Evolutionary conservation across 1,140 invertebrate species (phyloP).

Genomic region (Rhynchophorus ferrugineus): DNA sequence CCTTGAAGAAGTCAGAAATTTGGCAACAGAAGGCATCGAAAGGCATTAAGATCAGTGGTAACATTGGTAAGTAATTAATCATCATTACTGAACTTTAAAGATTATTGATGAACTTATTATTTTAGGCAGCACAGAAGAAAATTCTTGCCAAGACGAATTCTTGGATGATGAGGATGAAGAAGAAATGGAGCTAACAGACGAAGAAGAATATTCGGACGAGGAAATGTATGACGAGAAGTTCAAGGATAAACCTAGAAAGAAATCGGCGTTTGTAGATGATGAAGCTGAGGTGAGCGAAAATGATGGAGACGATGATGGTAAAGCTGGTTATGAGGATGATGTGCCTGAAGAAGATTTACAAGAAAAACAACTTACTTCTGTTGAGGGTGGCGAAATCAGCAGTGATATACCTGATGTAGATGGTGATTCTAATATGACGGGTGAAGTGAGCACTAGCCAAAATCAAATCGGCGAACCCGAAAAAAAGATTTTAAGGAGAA

Average conservation of each 20-base stretch:
- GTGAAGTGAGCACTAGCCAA: conserved; percentile 37
- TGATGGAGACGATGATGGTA: conserved; percentile 35
- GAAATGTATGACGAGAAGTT: conserved; percentile 29
- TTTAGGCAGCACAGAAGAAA: conserved; percentile 15
- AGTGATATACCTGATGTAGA: conserved; percentile 37
- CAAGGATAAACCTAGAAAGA: conserved; percentile 25
- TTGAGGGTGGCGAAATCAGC: conserved; percentile 32
- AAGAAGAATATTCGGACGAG: conserved; percentile 35
- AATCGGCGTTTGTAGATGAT: conserved; percentile 31
- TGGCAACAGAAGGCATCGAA: conserved; percentile 52
- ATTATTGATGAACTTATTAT: too few relatives aligned
- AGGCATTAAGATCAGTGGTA: too few relatives aligned
- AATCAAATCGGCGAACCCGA: conserved; percentile 24
- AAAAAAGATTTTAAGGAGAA: conserved; percentile 35
- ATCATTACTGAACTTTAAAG: too few relatives aligned
- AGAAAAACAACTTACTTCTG: too few relatives aligned
- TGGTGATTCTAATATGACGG: conserved; percentile 31
- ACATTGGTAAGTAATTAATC: too few relatives aligned
- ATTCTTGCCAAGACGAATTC: conserved; percentile 32
- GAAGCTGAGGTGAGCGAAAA: conserved; percentile 34
- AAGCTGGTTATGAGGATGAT: too few relatives aligned
- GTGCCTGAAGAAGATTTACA: too few relatives aligned
- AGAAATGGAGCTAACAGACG: conserved; percentile 32
- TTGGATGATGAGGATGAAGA: conserved; percentile 41
- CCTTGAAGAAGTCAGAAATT: conserved; percentile 50